These are phyloP conservation scores for Promerops cafer DNA, from an alignment of 2,113 vertebrate species.

Conservation along the genomic window DNA sequence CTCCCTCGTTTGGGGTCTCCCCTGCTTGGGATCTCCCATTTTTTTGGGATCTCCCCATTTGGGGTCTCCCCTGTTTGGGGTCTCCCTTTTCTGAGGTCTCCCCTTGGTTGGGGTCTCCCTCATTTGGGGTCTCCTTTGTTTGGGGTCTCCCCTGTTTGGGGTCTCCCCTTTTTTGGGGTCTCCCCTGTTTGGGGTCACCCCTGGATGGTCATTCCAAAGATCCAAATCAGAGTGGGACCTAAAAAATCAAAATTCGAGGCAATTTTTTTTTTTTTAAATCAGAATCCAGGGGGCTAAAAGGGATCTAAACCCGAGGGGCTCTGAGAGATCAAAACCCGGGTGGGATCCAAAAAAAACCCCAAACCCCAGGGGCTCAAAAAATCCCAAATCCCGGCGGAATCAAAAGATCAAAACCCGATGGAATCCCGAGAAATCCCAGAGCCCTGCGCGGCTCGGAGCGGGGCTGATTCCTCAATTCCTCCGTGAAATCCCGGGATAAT, in stretches of 20 bases:
- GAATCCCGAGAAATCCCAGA: fast-evolving
- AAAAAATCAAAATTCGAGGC: neutral
- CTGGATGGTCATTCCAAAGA: fast-evolving
- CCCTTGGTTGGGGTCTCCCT: neutral
- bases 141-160: too few relatives aligned
- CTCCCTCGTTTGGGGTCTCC: too few relatives aligned
- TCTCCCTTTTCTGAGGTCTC: neutral
- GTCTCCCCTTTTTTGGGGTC: fast-evolving
- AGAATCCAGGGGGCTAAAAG: too few relatives aligned
- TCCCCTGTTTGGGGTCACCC: neutral
- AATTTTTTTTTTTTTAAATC: too few relatives aligned
- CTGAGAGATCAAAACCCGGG: neutral
- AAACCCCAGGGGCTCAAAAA: too few relatives aligned
- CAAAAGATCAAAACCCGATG: neutral
- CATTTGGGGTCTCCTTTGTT: too few relatives aligned
- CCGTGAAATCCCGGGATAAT: too few relatives aligned
- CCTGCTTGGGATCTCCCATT: neutral
- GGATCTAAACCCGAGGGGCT: neutral
- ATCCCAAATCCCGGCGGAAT: neutral
- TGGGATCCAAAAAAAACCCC: neutral
- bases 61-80: too few relatives aligned
- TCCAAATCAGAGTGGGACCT: neutral
- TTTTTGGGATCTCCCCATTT: too few relatives aligned
- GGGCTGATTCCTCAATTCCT: fast-evolving
- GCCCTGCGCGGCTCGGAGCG: fast-evolving